A percentile compares a stretch with the other conserved stretches of the same genome.
Evolutionary conservation across 2,888 invertebrate species (phyloP).

Genomic region (Minunthozetes semirufus): DNA sequence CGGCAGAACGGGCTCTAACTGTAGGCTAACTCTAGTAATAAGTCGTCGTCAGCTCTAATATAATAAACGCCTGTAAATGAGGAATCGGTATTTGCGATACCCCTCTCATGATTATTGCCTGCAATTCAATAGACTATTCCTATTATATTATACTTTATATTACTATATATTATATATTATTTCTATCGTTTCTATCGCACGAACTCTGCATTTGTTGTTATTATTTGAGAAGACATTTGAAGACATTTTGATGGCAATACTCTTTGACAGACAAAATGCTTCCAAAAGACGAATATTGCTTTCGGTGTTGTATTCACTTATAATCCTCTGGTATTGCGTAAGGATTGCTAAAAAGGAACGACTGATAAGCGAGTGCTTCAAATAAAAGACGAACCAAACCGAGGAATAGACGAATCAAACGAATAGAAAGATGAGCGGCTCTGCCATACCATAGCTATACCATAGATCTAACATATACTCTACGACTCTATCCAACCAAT

Average conservation of each 20-base stretch:
- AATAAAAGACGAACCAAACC: not conserved
- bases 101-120: conserved; percentile 9
- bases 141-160: conserved; percentile 17
- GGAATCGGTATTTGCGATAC: conserved; percentile 15
- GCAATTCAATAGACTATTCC: conserved; percentile 25
- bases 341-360: conserved; percentile 19
- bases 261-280: conserved; percentile 10
- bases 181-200: conserved; percentile 14
- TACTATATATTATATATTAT: not conserved
- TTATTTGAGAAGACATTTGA: not conserved
- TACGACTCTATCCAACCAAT: not conserved
- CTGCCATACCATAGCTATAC: not conserved
- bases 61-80: not conserved
- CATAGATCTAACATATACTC: too few species aligned
- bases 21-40: not conserved
- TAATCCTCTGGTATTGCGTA: conserved; percentile 25
- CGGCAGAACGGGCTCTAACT: not conserved
- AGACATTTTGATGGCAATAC: not conserved
- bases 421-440: conserved; percentile 12
- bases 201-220: conserved; percentile 17
- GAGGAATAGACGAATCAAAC: not conserved
- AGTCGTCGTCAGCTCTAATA: not conserved
- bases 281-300: conserved; percentile 16
- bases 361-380: conserved; percentile 29
- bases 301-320: conserved; percentile 2